A percentile compares a stretch with the other conserved stretches of the same genome.
These are phyloP conservation scores for Pheosia gnoma DNA, from an alignment of 2,888 invertebrate genomes.

Conservation along the genomic window DNA sequence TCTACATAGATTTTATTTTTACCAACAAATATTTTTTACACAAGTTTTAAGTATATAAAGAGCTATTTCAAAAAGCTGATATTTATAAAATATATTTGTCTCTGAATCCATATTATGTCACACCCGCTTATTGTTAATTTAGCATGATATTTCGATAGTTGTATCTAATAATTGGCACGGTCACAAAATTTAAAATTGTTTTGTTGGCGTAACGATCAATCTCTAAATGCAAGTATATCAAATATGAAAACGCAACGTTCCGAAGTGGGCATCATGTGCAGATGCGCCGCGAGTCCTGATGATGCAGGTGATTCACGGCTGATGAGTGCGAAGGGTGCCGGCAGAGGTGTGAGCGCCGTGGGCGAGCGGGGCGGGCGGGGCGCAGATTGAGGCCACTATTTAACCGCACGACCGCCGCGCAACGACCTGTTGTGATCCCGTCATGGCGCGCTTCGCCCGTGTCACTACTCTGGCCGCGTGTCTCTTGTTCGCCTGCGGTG, in stretches of 20 bases:
- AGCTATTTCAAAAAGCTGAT: too few species aligned
- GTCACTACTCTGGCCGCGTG: conserved; percentile 83
- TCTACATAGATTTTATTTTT: too few species aligned
- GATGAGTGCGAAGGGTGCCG: conserved; percentile 77
- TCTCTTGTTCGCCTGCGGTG: conserved; percentile 83
- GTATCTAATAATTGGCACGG: neutral
- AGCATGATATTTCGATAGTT: too few species aligned
- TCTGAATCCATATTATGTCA: too few species aligned
- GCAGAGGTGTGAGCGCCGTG: conserved; percentile 78
- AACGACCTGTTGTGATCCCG: conserved; percentile 85
- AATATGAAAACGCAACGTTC: conserved; percentile 15
- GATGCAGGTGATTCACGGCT: conserved; percentile 73
- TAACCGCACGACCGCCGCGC: conserved; percentile 81
- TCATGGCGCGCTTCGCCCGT: conserved; percentile 84
- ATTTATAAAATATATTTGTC: too few species aligned
- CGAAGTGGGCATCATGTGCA: conserved; percentile 8
- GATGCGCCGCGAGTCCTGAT: conserved; percentile 43
- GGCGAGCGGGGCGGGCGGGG: conserved; percentile 82
- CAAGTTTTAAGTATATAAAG: too few species aligned
- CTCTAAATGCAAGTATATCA: conserved; percentile 8
- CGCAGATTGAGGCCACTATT: conserved; percentile 84
- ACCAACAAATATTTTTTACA: too few species aligned
- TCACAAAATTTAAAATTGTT: conserved; percentile 25
- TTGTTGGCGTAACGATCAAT: conserved; percentile 17
- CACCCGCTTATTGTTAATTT: too few species aligned